These are phyloP conservation scores for Microctonus brassicae DNA, from an alignment of 2,888 invertebrate genomes.

Conservation along the genomic window DNA sequence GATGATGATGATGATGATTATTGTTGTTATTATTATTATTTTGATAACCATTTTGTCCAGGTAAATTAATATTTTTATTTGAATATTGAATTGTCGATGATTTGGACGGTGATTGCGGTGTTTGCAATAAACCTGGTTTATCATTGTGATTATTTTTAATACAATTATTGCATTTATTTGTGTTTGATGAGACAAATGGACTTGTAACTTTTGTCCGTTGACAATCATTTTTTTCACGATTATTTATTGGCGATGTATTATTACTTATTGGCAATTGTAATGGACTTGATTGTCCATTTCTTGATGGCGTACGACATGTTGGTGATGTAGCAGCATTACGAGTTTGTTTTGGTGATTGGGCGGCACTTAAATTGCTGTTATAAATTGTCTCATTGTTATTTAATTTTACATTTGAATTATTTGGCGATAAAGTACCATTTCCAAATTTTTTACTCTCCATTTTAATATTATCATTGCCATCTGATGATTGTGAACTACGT, in stretches of 20 bases:
- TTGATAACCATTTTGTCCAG: constrained; percentile 49
- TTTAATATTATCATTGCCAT: constrained; percentile 48
- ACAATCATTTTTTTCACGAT: constrained; percentile 45
- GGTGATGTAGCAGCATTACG: constrained; percentile 64
- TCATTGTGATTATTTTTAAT: constrained; percentile 63
- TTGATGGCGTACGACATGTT: constrained; percentile 61
- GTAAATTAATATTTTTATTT: constrained; percentile 57
- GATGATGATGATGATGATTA: too few species aligned
- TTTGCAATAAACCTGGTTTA: constrained; percentile 62
- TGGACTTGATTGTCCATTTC: constrained; percentile 66
- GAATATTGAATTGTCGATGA: constrained; percentile 57
- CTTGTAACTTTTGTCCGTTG: constrained; percentile 32
- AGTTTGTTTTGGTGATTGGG: constrained; percentile 63
- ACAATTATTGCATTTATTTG: constrained; percentile 65
- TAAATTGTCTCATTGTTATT: constrained; percentile 66
- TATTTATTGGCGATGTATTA: constrained; percentile 56
- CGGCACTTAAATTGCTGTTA: constrained; percentile 62
- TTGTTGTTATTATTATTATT: too few species aligned
- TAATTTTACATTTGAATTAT: constrained; percentile 50
- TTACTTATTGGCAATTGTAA: constrained; percentile 61
- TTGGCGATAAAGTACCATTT: constrained; percentile 51
- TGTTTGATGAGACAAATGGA: constrained; percentile 59
- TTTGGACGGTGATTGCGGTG: constrained; percentile 65
- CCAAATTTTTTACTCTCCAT: constrained; percentile 42
- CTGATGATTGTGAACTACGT: constrained; percentile 57